Conservation (phyloP, 2,797 vertebrate species). For the Echeneis naucrates region DNA sequence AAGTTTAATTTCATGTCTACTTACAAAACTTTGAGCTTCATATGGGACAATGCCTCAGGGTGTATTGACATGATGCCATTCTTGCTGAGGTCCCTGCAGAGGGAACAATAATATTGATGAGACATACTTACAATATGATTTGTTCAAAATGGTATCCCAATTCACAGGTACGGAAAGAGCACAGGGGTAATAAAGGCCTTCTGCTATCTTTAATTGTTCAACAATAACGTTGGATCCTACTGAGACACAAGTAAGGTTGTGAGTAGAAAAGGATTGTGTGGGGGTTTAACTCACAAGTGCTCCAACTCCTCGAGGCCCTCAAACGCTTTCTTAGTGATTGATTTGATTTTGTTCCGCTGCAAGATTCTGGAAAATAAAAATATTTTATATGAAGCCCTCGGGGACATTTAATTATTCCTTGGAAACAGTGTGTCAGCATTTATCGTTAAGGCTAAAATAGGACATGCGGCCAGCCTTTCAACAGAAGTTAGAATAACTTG, state of each 20-base stretch:
- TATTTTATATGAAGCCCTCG: neutral
- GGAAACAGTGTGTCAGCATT: neutral
- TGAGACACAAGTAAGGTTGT: neutral
- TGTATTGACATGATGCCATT: constrained; percentile 95
- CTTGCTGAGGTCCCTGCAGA: constrained; percentile 91
- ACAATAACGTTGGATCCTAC: constrained; percentile 15
- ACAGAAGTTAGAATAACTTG: neutral
- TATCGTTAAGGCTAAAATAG: neutral
- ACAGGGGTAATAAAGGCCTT: constrained; percentile 32
- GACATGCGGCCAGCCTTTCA: neutral
- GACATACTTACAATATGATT: constrained; percentile 31
- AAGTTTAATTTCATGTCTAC: constrained; percentile 71
- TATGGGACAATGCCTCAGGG: constrained; percentile 89
- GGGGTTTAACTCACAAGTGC: constrained; percentile 88
- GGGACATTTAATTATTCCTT: constrained; percentile 3
- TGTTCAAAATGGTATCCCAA: constrained; percentile 30
- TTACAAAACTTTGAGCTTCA: constrained; percentile 92
- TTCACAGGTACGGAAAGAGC: constrained; percentile 34
- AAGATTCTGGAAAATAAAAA: constrained; percentile 85
- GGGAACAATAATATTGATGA: constrained; percentile 57
- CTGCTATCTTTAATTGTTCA: constrained; percentile 28
- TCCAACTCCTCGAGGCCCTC: constrained; percentile 90
- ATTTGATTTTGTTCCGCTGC: constrained; percentile 94
- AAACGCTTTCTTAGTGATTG: constrained; percentile 93
- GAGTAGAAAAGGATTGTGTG: neutral